These are phyloP conservation scores for Urechis unicinctus DNA, from an alignment of 2,888 invertebrate species.

Conservation along the genomic window DNA sequence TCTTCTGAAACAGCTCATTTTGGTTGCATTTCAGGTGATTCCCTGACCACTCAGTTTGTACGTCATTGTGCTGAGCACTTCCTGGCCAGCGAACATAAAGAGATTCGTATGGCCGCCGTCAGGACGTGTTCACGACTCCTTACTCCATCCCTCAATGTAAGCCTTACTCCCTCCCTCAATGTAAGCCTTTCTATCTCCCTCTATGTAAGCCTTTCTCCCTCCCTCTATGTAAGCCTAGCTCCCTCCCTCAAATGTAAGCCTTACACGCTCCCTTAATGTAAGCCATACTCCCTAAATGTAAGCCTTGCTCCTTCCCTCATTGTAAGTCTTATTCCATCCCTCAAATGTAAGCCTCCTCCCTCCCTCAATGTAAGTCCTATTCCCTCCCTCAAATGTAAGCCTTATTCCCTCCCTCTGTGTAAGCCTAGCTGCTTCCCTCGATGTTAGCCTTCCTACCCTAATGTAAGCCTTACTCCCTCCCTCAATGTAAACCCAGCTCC, in stretches of 20 bases:
- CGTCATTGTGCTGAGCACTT: slow-evolving; percentile 87
- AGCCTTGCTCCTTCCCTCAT: too few relatives aligned
- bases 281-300: too few relatives aligned
- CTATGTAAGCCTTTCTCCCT: not conserved
- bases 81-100: slow-evolving; percentile 81
- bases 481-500: too few relatives aligned
- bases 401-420: not conserved
- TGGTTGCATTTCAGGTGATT: slow-evolving; percentile 58
- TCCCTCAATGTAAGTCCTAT: slow-evolving; percentile 56
- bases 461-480: too few relatives aligned
- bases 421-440: not conserved
- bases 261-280: too few relatives aligned
- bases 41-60: slow-evolving; percentile 78
- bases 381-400: not conserved
- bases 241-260: too few relatives aligned
- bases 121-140: slow-evolving; percentile 85
- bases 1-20: not conserved
- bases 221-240: too few relatives aligned
- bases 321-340: too few relatives aligned
- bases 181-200: not conserved
- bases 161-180: slow-evolving; percentile 9
- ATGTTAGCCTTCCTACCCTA: too few relatives aligned
- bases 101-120: slow-evolving; percentile 88
- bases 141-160: slow-evolving; percentile 64
- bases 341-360: too few relatives aligned